phyloP scores from a whole-genome alignment of 2,888 invertebrate genomes.

The Lycophotia porphyrea region DNA sequence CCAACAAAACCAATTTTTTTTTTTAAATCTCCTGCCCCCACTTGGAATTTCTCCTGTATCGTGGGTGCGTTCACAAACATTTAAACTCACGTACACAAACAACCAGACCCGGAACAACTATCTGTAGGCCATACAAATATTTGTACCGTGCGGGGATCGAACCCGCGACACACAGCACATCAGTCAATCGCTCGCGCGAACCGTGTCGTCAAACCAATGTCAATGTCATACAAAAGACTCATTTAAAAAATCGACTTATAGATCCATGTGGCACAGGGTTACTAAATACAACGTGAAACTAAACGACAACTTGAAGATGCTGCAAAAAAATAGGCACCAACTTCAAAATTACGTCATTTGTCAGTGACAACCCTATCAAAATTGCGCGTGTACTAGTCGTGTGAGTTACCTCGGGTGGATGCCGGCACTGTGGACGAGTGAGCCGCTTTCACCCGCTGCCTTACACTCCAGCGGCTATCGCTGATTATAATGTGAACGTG shows the following conservation, averaged over 20 bases:
- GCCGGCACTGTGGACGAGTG: slow-evolving; percentile 62
- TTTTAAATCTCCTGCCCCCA: too few relatives aligned
- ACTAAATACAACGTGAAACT: not conserved
- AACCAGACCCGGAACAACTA: too few relatives aligned
- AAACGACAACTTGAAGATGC: not conserved
- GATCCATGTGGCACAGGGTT: not conserved
- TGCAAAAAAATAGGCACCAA: not conserved
- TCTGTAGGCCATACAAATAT: too few relatives aligned
- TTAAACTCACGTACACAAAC: too few relatives aligned
- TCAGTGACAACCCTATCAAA: slow-evolving; percentile 58
- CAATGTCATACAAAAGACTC: not conserved
- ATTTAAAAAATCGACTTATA: not conserved
- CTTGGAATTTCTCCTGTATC: too few relatives aligned
- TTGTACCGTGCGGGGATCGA: too few relatives aligned
- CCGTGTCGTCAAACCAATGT: too few relatives aligned
- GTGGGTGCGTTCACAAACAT: too few relatives aligned
- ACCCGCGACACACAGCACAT: too few relatives aligned
- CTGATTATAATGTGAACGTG: slow-evolving; percentile 50
- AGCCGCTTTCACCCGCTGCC: slow-evolving; percentile 60
- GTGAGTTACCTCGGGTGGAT: slow-evolving; percentile 68
- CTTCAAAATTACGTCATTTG: not conserved
- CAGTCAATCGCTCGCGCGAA: too few relatives aligned
- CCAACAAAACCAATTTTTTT: too few relatives aligned
- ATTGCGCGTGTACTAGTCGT: slow-evolving; percentile 67
- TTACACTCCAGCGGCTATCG: slow-evolving; percentile 57